phyloP scores from a whole-genome alignment of 1,140 invertebrate genomes.

The Scaptomyza graminum region DNA sequence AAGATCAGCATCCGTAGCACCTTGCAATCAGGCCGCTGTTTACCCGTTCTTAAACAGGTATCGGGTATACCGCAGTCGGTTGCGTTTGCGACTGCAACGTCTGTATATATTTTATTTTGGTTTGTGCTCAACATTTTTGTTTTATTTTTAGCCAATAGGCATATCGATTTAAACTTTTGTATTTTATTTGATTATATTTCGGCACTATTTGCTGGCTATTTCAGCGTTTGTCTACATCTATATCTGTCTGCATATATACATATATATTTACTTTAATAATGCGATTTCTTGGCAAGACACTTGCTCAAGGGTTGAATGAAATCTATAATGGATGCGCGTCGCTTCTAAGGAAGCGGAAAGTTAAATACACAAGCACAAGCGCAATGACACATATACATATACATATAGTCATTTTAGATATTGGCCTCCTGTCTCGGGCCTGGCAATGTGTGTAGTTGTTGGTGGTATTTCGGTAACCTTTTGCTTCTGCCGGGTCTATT shows the following conservation, averaged over 20 bases:
- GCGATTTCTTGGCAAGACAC: conserved; percentile 32
- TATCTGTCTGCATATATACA: not conserved
- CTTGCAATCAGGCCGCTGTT: too few species aligned
- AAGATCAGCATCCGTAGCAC: too few species aligned
- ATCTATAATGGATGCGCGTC: conserved; percentile 9
- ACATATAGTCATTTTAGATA: conserved; percentile 13
- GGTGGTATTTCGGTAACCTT: conserved; percentile 29
- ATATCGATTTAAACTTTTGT: conserved; percentile 46
- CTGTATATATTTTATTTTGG: too few species aligned
- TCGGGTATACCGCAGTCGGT: too few species aligned
- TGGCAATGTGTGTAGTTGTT: conserved; percentile 1
- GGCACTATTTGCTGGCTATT: conserved; percentile 1
- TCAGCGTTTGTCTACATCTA: too few species aligned
- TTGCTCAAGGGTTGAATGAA: conserved; percentile 18
- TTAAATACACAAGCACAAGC: conserved; percentile 11
- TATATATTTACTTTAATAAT: conserved; percentile 24
- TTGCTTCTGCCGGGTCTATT: conserved; percentile 33
- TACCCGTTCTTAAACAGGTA: too few species aligned
- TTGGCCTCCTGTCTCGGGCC: conserved; percentile 10
- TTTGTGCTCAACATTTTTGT: conserved; percentile 25
- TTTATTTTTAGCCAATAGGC: conserved; percentile 38
- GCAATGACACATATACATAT: conserved; percentile 3
- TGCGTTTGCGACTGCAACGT: too few species aligned
- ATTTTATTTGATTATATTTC: conserved; percentile 39
- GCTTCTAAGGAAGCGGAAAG: conserved; percentile 37